Evolutionary conservation across 2,113 vertebrate genomes (phyloP).

Genomic region (Odobenus rosmarus): DNA sequence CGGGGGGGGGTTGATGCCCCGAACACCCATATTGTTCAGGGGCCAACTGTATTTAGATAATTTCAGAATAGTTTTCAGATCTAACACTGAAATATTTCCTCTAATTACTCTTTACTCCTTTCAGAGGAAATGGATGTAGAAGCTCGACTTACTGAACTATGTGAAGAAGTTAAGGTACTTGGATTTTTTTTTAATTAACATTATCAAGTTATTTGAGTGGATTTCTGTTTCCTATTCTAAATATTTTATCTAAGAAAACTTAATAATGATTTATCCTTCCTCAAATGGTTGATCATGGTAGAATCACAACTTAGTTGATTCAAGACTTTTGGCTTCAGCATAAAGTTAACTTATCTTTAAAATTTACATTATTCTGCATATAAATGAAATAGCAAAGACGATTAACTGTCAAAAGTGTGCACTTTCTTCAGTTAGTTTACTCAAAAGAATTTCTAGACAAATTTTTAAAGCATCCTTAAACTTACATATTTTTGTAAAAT

Average conservation of each 20-base stretch:
- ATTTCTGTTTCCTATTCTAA: slow-evolving; percentile 66
- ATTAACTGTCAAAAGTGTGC: background rate
- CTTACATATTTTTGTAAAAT: slow-evolving; percentile 2
- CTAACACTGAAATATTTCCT: slow-evolving; percentile 65
- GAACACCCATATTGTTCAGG: background rate
- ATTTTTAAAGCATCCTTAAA: slow-evolving; percentile 26
- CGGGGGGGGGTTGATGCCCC: background rate
- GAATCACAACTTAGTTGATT: slow-evolving; percentile 19
- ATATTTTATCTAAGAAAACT: slow-evolving; percentile 55
- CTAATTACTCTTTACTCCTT: slow-evolving; percentile 79
- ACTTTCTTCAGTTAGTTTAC: slow-evolving; percentile 10
- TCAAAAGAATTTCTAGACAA: background rate
- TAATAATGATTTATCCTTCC: background rate
- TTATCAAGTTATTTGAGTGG: slow-evolving; percentile 69
- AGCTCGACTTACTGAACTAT: slow-evolving; percentile 93
- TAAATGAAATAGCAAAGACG: slow-evolving; percentile 16
- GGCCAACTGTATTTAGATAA: slow-evolving; percentile 32
- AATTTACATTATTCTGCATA: slow-evolving; percentile 15
- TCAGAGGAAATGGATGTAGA: slow-evolving; percentile 97
- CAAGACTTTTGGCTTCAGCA: slow-evolving; percentile 10
- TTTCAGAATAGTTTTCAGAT: slow-evolving; percentile 62
- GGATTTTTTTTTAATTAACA: slow-evolving; percentile 59
- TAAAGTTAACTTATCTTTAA: slow-evolving; percentile 53
- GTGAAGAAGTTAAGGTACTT: slow-evolving; percentile 96
- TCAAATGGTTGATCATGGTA: slow-evolving; percentile 2